phyloP scores from a whole-genome alignment of 2,113 vertebrate genomes.

The Numida meleagris region DNA sequence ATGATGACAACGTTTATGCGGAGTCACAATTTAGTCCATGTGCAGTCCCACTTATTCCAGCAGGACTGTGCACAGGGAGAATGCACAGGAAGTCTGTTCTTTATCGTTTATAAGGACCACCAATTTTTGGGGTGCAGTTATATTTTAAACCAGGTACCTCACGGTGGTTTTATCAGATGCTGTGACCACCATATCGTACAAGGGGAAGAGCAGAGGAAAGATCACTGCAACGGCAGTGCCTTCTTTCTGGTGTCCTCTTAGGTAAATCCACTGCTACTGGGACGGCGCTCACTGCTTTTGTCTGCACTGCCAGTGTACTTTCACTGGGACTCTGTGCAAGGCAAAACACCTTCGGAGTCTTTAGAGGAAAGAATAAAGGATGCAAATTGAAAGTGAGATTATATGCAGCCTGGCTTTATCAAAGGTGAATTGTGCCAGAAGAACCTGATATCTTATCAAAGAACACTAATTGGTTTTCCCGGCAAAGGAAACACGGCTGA shows the following conservation, averaged over 20 bases:
- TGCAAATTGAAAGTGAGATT: not conserved
- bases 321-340: not conserved
- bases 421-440: conserved; percentile 54
- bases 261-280: not conserved
- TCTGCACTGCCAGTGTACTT: not conserved
- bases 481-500: not conserved
- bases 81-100: not conserved
- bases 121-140: not conserved
- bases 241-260: not conserved
- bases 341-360: not conserved
- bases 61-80: not conserved
- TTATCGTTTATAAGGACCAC: not conserved
- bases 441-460: conserved; percentile 55
- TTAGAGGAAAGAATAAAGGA: not conserved
- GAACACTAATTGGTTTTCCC: conserved; percentile 50
- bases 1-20: not conserved
- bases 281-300: rapidly evolving
- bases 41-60: not conserved
- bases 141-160: not conserved
- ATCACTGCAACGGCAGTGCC: rapidly evolving
- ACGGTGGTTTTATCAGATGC: not conserved
- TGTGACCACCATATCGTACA: not conserved
- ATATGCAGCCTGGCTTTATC: not conserved
- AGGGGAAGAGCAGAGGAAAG: not conserved
- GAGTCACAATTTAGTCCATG: not conserved